phyloP scores from a whole-genome alignment of 1,140 invertebrate species.

The Thrips palmi region DNA sequence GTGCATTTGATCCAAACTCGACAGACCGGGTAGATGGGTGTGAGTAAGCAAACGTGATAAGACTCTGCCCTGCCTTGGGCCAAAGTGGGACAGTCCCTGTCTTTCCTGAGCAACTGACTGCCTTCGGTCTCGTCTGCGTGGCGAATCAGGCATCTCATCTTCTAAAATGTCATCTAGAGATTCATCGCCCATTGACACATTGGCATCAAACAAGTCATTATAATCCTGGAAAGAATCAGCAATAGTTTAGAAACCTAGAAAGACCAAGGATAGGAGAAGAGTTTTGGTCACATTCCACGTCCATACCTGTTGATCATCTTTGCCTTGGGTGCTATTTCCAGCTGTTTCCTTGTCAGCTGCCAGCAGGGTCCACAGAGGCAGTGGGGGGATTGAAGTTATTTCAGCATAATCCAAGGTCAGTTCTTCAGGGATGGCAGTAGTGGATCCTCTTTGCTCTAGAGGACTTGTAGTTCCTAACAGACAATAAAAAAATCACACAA shows the following conservation, averaged over 20 bases:
- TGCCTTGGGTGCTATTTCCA: constrained; percentile 16
- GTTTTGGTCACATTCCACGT: constrained; percentile 4
- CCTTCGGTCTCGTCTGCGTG: constrained; percentile 37
- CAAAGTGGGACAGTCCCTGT: constrained; percentile 60
- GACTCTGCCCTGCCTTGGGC: constrained; percentile 55
- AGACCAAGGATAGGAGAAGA: neutral
- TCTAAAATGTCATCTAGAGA: constrained; percentile 61
- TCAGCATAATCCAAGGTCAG: constrained; percentile 87
- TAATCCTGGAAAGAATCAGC: constrained; percentile 43
- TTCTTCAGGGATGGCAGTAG: constrained; percentile 56
- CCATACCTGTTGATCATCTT: constrained; percentile 19
- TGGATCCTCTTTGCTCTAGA: constrained; percentile 26
- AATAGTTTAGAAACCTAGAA: constrained; percentile 3
- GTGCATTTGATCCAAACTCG: constrained; percentile 98
- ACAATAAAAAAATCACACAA: neutral
- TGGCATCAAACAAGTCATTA: constrained; percentile 67
- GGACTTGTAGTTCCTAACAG: constrained; percentile 23
- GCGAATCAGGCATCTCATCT: constrained; percentile 35
- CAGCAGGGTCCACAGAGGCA: constrained; percentile 89
- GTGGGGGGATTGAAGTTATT: constrained; percentile 85
- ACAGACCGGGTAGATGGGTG: constrained; percentile 89
- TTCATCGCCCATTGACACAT: constrained; percentile 48
- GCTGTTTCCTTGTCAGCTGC: constrained; percentile 74
- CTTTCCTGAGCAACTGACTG: constrained; percentile 42
- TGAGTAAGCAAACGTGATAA: constrained; percentile 83